Conservation (phyloP, 2,113 vertebrate genomes). For the Macroglossus sobrinus region DNA sequence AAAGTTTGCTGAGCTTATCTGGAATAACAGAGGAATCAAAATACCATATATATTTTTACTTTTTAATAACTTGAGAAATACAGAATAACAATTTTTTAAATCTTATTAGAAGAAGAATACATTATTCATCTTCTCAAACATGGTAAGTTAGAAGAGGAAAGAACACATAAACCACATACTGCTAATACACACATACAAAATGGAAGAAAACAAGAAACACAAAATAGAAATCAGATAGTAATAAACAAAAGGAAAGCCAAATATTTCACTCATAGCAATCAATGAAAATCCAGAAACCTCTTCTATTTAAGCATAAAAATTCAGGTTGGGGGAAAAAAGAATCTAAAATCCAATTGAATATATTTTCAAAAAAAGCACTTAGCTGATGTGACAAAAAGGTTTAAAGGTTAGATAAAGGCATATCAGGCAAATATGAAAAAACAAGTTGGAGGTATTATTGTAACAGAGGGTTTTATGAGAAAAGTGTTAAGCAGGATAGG, state of each 20-base stretch:
- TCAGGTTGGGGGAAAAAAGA: neutral
- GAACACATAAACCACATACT: neutral
- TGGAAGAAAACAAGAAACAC: neutral
- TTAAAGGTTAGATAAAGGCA: neutral
- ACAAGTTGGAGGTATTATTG: neutral
- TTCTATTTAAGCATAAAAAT: neutral
- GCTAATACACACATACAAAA: too few relatives aligned
- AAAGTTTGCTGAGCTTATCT: neutral
- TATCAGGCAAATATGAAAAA: neutral
- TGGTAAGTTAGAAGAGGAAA: neutral
- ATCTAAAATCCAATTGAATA: neutral
- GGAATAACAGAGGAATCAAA: neutral
- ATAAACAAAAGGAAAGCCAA: neutral
- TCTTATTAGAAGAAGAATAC: neutral
- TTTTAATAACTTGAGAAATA: neutral
- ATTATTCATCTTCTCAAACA: neutral
- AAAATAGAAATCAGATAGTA: neutral
- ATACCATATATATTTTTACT: neutral
- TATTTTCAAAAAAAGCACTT: conserved; percentile 12
- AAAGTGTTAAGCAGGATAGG: neutral
- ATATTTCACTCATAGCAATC: neutral
- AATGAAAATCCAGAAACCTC: neutral
- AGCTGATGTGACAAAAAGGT: neutral
- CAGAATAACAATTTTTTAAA: neutral
- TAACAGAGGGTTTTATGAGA: neutral